phyloP scores from a whole-genome alignment of 1,140 invertebrate genomes.

The Hirudo medicinalis region DNA sequence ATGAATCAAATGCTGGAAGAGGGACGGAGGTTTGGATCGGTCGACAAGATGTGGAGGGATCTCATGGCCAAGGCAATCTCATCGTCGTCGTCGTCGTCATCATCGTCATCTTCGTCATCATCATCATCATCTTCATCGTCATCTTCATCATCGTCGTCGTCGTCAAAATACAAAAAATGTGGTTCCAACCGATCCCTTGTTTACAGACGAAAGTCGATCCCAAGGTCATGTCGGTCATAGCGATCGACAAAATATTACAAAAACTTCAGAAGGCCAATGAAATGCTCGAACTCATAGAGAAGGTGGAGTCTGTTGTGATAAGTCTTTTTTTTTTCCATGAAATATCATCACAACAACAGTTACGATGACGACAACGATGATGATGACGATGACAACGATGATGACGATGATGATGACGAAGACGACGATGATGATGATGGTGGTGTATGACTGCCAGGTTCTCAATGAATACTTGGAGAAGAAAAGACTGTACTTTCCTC shows the following conservation, averaged over 20 bases:
- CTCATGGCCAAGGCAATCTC: conserved; percentile 64
- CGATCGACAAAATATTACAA: conserved; percentile 75
- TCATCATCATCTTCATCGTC: no score
- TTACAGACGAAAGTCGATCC: conserved; percentile 56
- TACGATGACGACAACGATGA: background rate
- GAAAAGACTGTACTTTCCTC: conserved; percentile 80
- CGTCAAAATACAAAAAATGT: background rate
- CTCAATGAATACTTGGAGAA: conserved; percentile 90
- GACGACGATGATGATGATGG: background rate
- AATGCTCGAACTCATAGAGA: conserved; percentile 73
- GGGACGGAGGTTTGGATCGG: conserved; percentile 61
- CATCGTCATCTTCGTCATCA: no score
- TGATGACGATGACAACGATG: background rate
- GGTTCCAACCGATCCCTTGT: background rate
- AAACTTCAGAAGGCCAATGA: conserved; percentile 74
- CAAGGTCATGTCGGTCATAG: conserved; percentile 64
- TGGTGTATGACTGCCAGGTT: conserved; percentile 44
- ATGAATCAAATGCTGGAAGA: conserved; percentile 88
- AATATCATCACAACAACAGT: background rate
- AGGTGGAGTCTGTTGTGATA: conserved; percentile 33
- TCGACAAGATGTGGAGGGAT: conserved; percentile 87
- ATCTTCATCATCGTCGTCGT: background rate
- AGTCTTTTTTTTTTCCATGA: background rate
- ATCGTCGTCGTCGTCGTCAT: no score
- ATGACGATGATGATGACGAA: background rate